Conservation (phyloP, 2,113 vertebrate genomes). For the Chionomys nivalis region DNA sequence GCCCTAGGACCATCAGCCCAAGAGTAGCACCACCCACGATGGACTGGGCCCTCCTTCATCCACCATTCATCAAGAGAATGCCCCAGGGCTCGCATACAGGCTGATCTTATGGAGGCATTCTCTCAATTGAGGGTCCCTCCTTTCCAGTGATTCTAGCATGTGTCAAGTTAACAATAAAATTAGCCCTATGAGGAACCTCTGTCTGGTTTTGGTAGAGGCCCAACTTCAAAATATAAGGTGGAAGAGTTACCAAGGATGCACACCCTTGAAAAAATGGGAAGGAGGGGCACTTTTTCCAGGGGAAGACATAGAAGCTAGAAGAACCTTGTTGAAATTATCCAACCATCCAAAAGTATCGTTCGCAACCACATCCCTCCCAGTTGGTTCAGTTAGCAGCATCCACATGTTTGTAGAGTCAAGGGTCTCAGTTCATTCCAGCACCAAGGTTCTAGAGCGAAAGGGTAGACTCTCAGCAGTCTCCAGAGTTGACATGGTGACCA, state of each 20-base stretch:
- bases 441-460: neutral
- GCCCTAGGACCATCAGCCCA: neutral
- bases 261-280: too few relatives aligned
- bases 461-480: neutral
- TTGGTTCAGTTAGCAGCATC: fast-evolving
- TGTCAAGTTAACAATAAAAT: neutral
- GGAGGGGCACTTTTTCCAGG: too few relatives aligned
- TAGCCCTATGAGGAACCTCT: neutral
- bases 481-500: too few relatives aligned
- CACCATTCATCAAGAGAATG: neutral
- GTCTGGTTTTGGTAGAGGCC: neutral
- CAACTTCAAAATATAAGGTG: neutral
- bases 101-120: neutral
- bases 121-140: neutral
- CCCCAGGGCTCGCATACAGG: neutral
- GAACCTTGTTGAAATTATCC: neutral
- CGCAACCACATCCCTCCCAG: neutral
- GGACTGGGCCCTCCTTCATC: neutral
- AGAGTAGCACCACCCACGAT: too few relatives aligned
- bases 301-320: neutral
- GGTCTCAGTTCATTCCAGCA: neutral
- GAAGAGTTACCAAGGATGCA: neutral
- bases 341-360: neutral
- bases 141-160: neutral
- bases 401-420: neutral